Base-by-base conservation (phyloP, 2,797 vertebrate genomes). In the Pterois miles region DNA sequence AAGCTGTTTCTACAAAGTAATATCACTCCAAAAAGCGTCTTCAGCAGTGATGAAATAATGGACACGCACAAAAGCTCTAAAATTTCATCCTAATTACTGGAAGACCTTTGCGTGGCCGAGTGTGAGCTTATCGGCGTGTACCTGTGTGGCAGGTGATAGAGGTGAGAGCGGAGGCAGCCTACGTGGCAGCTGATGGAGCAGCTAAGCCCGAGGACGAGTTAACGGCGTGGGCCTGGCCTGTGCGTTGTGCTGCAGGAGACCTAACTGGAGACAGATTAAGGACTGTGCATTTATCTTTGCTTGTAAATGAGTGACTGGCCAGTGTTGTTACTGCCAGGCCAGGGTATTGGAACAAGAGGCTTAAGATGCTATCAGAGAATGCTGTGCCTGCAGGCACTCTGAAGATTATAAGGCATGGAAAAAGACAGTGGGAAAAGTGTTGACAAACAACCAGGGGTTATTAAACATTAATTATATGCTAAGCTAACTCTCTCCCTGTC, bases 371-470 rank as follows among this genome's bases (percentile, higher is more conserved):
- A 96, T 96, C 94, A 69, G 60, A n/a, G 74, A 86, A 91, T 81
- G 84, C 88, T 80, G 92, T 89, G 92, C 93, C 94, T 94, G 93
- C 94, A 95, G 94, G 93, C 93, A 92, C 92, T 92, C 91, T 88
- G 90, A 90, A 95, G 94, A 96, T 95, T 95, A 95, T 93, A 91
- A 95, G 84, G 92, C 91, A 85, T 81, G 87, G 84, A 90, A 88
- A 92, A 92, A 92, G 89, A 90, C 86, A 89, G 85, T 87, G 87
- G 89, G 78, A 90, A 91, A 92, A 93, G 90, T 94, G 93, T 95
- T 96, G 94, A 95, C 95, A 95, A 95, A 96, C 95, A 96, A 95
- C 93, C 88, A 85, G 90, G 93, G 91, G 92, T 95, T 95, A 96
- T 94, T 96, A 94, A 93, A 86, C 91, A 89, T 92, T 96, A 96